Percentiles rank a stretch among this genome's conserved stretches.
phyloP scores from a whole-genome alignment of 2,113 vertebrate genomes.

The Hemichromis elongatus region DNA sequence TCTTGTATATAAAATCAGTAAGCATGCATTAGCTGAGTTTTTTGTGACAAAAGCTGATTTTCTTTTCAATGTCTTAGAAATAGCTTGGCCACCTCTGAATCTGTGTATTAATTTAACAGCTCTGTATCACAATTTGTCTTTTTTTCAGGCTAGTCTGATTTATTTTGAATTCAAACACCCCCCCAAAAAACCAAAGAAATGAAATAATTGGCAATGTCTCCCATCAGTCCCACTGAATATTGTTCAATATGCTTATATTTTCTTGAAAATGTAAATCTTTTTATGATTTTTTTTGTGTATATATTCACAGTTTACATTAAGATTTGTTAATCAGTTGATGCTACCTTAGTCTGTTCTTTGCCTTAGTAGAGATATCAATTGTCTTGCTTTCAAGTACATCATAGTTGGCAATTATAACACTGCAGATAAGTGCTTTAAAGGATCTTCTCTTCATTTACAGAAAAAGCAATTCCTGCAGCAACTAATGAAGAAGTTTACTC shows the following conservation, averaged over 20 bases:
- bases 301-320: neutral
- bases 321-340: neutral
- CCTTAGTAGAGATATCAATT: neutral
- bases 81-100: neutral
- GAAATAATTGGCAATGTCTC: neutral
- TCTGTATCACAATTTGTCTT: neutral
- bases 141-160: fast-evolving
- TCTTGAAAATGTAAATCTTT: neutral
- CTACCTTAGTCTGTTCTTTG: neutral
- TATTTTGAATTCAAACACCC: neutral
- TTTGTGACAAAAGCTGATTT: neutral
- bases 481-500: neutral
- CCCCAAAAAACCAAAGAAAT: neutral
- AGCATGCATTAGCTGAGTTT: fast-evolving
- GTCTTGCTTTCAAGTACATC: neutral
- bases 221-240: neutral
- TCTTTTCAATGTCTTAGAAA: neutral
- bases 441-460: neutral
- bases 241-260: neutral
- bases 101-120: neutral
- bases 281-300: neutral
- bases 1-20: neutral
- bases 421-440: neutral
- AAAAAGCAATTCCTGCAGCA: neutral
- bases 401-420: neutral